phyloP scores from a whole-genome alignment of 2,113 vertebrate genomes.

The Eupsittula cactorum region DNA sequence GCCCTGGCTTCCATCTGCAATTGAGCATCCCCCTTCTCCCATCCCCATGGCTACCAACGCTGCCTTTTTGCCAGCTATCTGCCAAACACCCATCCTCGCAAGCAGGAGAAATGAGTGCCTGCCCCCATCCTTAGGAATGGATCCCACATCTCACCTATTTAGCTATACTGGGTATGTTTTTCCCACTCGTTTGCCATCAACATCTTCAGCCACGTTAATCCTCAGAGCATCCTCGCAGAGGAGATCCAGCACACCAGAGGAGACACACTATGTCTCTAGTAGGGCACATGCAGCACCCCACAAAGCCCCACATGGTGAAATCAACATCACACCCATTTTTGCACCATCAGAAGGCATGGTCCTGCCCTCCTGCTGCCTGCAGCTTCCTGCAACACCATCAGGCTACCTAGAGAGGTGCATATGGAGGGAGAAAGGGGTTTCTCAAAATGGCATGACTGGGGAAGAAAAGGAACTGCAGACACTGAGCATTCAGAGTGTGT shows the following conservation, averaged over 20 bases:
- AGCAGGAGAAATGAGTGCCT: not conserved
- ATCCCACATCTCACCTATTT: not conserved
- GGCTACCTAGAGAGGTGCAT: not conserved
- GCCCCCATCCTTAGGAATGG: not conserved
- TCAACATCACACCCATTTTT: not conserved
- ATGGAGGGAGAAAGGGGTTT: fast-evolving
- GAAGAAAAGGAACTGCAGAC: not conserved
- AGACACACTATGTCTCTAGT: not conserved
- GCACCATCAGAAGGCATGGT: not conserved
- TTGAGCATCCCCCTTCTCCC: not conserved
- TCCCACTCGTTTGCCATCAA: not conserved
- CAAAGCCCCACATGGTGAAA: fast-evolving
- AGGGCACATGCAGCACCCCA: not conserved
- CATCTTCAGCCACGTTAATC: not conserved
- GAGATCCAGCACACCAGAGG: fast-evolving
- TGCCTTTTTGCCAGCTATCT: not conserved
- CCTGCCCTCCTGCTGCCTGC: not conserved
- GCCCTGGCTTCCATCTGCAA: not conserved
- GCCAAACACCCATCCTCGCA: not conserved
- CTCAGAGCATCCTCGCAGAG: not conserved
- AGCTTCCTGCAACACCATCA: not conserved
- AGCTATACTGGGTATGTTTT: not conserved
- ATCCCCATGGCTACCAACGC: not conserved
- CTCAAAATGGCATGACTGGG: not conserved
- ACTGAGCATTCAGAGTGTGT: not conserved